Conservation (phyloP, 2,797 vertebrate genomes). For the Chaenodraco wilsoni region DNA sequence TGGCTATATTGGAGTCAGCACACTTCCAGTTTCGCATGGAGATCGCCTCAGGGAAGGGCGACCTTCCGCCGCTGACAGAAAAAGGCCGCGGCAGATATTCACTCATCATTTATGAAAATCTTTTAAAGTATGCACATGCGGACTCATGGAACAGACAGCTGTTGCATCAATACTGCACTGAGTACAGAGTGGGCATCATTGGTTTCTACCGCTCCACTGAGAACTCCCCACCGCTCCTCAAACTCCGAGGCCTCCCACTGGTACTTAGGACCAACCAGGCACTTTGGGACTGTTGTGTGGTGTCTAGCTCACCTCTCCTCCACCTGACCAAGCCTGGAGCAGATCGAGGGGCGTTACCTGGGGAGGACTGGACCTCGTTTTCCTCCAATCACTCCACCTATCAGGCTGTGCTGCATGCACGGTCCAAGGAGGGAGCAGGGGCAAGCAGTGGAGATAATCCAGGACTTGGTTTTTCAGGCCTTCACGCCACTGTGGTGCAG, state of each 20-base stretch:
- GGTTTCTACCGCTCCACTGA: conserved; percentile 97
- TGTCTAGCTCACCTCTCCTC: conserved; percentile 90
- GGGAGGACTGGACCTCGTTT: conserved; percentile 96
- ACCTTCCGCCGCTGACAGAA: conserved; percentile 93
- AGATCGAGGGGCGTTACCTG: conserved; percentile 90
- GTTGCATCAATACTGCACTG: conserved; percentile 96
- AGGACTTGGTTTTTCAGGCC: conserved; percentile 68
- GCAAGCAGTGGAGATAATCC: conserved; percentile 75
- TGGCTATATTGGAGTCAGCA: conserved; percentile 94
- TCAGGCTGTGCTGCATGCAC: conserved; percentile 90
- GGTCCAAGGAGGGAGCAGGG: conserved; percentile 75
- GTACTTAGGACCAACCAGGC: conserved; percentile 91
- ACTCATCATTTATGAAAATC: conserved; percentile 94
- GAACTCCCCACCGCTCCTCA: conserved; percentile 88
- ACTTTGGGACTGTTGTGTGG: conserved; percentile 91
- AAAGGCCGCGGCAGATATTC: conserved; percentile 91
- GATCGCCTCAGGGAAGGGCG: conserved; percentile 94
- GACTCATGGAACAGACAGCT: conserved; percentile 96
- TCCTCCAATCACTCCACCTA: conserved; percentile 95
- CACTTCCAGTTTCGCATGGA: conserved; percentile 93
- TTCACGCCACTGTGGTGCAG: conserved; percentile 91
- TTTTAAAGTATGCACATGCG: conserved; percentile 94
- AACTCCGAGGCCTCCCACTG: conserved; percentile 89
- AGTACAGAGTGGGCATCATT: conserved; percentile 96
- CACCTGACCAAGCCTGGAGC: conserved; percentile 90